phyloP scores from a whole-genome alignment of 2,797 vertebrate species.

The Picus viridis region DNA sequence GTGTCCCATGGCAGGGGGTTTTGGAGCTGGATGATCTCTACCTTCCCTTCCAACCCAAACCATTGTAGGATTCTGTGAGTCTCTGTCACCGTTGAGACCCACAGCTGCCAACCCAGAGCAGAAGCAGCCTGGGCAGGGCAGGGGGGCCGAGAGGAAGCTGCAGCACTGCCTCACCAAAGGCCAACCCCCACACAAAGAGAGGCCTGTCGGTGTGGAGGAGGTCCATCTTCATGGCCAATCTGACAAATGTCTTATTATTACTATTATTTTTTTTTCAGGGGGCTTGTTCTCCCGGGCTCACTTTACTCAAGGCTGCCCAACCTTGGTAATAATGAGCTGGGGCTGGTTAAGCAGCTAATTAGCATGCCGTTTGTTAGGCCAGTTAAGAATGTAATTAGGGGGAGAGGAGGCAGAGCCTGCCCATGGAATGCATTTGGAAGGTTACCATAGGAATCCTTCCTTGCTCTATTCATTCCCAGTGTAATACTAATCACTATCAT shows the following conservation, averaged over 20 bases:
- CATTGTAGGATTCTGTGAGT: no score
- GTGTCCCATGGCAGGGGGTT: no score
- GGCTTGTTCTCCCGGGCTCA: conserved; percentile 34
- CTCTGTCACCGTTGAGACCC: fast-evolving
- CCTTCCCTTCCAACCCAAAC: no score
- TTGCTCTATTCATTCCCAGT: conserved; percentile 83
- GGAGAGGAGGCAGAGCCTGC: conserved; percentile 77
- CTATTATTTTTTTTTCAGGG: conserved; percentile 54
- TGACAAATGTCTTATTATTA: conserved; percentile 49
- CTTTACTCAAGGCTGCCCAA: conserved; percentile 63
- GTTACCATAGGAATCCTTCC: conserved; percentile 87
- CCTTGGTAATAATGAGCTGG: conserved; percentile 72
- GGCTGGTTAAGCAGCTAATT: conserved; percentile 83
- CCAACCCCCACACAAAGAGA: neutral
- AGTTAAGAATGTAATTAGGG: conserved; percentile 93
- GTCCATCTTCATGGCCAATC: conserved; percentile 21
- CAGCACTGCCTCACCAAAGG: neutral
- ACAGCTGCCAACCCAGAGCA: neutral
- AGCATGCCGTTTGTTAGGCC: conserved; percentile 86
- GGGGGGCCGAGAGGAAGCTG: neutral
- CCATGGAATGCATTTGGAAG: conserved; percentile 83
- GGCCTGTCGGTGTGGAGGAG: neutral
- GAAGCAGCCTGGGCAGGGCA: neutral
- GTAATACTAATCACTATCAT: conserved; percentile 94
- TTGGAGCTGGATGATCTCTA: no score